phyloP scores from a whole-genome alignment of 23 tunicate genomes.

The Halocynthia roretzi region DNA sequence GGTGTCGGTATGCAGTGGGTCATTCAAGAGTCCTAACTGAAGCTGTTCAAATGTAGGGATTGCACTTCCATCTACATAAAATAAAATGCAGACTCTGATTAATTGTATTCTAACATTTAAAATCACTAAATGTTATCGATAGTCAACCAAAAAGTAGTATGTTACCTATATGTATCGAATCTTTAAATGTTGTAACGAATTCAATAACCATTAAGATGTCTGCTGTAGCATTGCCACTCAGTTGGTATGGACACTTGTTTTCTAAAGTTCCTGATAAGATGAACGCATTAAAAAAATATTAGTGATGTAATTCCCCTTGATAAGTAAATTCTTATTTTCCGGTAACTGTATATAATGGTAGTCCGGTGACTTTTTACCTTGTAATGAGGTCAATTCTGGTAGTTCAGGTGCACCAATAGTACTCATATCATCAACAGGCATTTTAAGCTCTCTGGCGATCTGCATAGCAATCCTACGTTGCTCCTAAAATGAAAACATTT shows the following conservation, averaged over 20 bases:
- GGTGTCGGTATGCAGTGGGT: slow-evolving; percentile 53
- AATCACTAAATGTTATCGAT: background rate
- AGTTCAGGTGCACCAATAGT: slow-evolving; percentile 26
- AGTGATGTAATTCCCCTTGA: background rate
- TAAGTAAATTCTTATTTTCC: background rate
- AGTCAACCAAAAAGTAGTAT: slow-evolving; percentile 2
- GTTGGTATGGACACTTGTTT: slow-evolving; percentile 31
- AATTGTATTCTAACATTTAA: no score
- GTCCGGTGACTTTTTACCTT: background rate
- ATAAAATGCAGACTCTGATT: background rate
- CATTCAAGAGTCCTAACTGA: slow-evolving; percentile 67
- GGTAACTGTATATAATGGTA: background rate
- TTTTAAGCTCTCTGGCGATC: slow-evolving; percentile 66
- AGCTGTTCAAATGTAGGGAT: slow-evolving; percentile 71
- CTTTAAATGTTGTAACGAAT: slow-evolving; percentile 73
- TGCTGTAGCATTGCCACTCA: slow-evolving; percentile 72
- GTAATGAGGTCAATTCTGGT: slow-evolving; percentile 10
- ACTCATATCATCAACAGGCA: slow-evolving; percentile 82
- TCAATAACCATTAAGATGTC: slow-evolving; percentile 83
- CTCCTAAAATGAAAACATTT: slow-evolving; percentile 25
- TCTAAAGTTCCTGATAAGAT: slow-evolving; percentile 10
- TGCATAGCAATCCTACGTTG: slow-evolving; percentile 71
- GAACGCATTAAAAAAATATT: background rate
- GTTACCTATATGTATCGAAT: slow-evolving; percentile 57
- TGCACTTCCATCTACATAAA: slow-evolving; percentile 33